Percentiles rank a stretch among this genome's conserved stretches.
Conservation (phyloP, 2,113 vertebrate genomes). For the Catharus bicknelli region DNA sequence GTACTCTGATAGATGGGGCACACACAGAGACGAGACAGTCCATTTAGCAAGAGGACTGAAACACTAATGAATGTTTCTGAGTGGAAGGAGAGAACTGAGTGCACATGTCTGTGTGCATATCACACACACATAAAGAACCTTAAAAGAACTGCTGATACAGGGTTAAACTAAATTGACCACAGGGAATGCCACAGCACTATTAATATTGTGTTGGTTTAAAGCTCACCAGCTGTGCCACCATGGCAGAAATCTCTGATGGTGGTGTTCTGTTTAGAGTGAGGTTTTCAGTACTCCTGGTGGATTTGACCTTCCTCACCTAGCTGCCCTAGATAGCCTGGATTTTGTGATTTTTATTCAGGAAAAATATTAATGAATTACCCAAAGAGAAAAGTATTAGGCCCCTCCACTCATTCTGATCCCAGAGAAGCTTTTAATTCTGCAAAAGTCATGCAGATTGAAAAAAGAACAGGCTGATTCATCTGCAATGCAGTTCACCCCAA, state of each 20-base stretch:
- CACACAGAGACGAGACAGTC: neutral
- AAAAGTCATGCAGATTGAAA: neutral
- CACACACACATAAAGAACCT: too few relatives aligned
- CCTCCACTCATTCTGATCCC: neutral
- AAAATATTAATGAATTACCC: neutral
- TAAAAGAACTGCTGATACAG: neutral
- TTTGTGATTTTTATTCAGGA: neutral
- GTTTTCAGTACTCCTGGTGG: neutral
- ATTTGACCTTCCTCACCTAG: neutral
- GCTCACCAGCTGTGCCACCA: neutral
- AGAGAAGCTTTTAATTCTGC: neutral
- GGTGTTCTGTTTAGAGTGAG: neutral
- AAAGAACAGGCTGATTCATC: neutral
- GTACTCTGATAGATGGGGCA: neutral
- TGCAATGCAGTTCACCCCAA: conserved; percentile 32
- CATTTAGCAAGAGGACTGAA: neutral
- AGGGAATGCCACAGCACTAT: neutral
- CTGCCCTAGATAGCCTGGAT: neutral
- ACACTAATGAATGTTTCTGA: neutral
- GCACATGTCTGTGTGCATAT: fast-evolving
- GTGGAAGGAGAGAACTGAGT: neutral
- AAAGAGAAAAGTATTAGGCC: neutral
- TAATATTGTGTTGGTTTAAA: neutral
- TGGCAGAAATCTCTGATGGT: neutral
- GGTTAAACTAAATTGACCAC: neutral